These are phyloP conservation scores for Metopolophium dirhodum DNA, from an alignment of 1,140 invertebrate species.

Conservation along the genomic window DNA sequence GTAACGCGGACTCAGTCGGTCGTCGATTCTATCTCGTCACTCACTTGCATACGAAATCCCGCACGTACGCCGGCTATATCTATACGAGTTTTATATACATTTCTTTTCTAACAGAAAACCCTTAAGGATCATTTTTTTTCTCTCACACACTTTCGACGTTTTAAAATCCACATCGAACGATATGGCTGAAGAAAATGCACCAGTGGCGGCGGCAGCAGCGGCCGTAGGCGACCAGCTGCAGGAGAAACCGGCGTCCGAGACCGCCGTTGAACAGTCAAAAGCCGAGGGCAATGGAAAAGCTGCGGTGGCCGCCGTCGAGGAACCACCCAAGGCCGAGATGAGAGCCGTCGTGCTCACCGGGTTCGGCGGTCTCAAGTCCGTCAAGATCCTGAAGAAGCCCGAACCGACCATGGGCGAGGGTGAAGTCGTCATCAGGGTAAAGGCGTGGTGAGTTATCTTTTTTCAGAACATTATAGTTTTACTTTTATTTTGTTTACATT, in stretches of 20 bases:
- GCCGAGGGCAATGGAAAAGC: constrained; percentile 67
- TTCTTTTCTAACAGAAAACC: background rate
- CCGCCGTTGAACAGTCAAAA: constrained; percentile 62
- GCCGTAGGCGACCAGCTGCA: constrained; percentile 59
- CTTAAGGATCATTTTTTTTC: background rate
- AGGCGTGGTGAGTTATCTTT: constrained; percentile 77
- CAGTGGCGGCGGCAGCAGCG: constrained; percentile 49
- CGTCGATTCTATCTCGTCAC: background rate
- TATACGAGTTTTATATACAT: too few species aligned
- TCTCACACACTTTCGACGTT: background rate
- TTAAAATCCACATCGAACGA: background rate
- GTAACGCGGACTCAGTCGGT: background rate
- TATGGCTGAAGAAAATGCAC: constrained; percentile 47
- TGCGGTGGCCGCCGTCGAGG: constrained; percentile 62
- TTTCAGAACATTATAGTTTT: background rate
- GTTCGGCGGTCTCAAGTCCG: constrained; percentile 83
- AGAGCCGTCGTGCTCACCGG: constrained; percentile 80
- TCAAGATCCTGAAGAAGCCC: constrained; percentile 81
- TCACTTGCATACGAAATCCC: background rate
- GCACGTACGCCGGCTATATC: background rate
- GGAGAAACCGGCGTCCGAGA: constrained; percentile 63
- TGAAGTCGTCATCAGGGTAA: constrained; percentile 82
- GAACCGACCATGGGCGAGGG: constrained; percentile 77
- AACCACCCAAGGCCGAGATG: constrained; percentile 78
- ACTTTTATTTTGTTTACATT: background rate